Percentiles rank a stretch among this genome's conserved stretches.
Conservation (phyloP, 35 echinoderm and acorn worm species). For the Diadema setosum region DNA sequence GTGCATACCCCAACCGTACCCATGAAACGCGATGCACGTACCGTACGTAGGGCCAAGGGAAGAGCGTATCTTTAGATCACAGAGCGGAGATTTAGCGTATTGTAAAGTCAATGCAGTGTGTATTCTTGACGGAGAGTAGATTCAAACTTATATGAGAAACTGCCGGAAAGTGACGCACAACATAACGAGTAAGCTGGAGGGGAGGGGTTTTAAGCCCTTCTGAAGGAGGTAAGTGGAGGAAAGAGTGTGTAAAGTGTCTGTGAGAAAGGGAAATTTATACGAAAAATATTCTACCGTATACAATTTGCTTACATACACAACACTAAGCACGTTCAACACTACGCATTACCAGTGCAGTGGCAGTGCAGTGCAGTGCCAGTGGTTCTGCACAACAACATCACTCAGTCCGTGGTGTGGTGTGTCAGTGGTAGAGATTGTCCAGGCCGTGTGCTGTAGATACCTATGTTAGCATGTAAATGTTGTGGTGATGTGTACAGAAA, state of each 20-base stretch:
- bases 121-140: no score
- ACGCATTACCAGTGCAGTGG: neutral
- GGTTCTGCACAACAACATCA: neutral
- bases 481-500: no score
- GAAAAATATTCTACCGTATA: neutral
- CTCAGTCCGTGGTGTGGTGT: neutral
- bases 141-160: neutral
- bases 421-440: no score
- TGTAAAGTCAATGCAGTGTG: no score
- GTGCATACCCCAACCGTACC: no score
- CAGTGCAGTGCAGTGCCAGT: neutral
- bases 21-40: no score
- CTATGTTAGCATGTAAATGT: no score
- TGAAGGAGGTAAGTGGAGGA: neutral
- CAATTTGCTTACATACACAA: neutral
- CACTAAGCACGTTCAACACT: neutral
- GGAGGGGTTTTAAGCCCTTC: neutral
- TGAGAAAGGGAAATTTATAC: neutral
- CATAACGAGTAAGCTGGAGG: neutral
- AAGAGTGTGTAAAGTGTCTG: no score
- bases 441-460: no score
- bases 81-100: no score
- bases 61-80: no score
- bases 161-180: neutral
- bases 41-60: no score